Evolutionary conservation across 2,888 invertebrate genomes (phyloP).

Genomic region (Torymus tubicola): DNA sequence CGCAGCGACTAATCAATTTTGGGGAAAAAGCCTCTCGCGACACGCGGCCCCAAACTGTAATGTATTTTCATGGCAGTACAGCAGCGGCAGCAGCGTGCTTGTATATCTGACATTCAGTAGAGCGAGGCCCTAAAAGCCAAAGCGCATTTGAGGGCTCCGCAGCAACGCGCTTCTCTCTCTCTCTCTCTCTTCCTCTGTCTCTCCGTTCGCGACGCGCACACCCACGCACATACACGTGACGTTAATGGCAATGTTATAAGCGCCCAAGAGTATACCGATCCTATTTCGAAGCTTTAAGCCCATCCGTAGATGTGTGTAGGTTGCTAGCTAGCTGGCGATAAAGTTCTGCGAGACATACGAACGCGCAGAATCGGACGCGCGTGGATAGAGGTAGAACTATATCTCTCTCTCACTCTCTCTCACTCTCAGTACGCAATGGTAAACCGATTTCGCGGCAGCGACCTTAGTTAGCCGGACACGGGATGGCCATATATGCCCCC

Average conservation of each 20-base stretch:
- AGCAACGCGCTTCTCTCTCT: no score
- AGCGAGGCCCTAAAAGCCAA: constrained; percentile 45
- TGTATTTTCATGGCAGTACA: no score
- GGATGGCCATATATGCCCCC: constrained; percentile 68
- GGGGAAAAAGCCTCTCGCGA: no score
- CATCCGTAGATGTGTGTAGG: constrained; percentile 26
- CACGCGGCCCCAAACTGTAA: no score
- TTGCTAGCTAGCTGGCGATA: constrained; percentile 8
- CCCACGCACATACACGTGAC: constrained; percentile 28
- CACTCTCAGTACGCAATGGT: constrained; percentile 61
- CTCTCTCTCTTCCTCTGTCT: no score
- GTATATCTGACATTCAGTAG: constrained; percentile 41
- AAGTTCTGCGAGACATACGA: constrained; percentile 52
- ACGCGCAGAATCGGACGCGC: constrained; percentile 63
- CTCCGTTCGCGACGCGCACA: background rate
- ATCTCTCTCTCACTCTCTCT: constrained; percentile 61
- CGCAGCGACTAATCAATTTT: no score
- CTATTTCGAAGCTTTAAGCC: constrained; percentile 61
- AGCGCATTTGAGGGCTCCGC: constrained; percentile 47
- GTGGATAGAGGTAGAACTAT: constrained; percentile 49
- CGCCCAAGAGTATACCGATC: constrained; percentile 56
- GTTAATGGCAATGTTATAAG: constrained; percentile 56
- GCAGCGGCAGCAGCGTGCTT: background rate
- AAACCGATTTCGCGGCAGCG: constrained; percentile 72
- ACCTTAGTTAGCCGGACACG: constrained; percentile 73